Conservation (phyloP, 2,888 invertebrate genomes). For the Hermaeophaga mercurialis region DNA sequence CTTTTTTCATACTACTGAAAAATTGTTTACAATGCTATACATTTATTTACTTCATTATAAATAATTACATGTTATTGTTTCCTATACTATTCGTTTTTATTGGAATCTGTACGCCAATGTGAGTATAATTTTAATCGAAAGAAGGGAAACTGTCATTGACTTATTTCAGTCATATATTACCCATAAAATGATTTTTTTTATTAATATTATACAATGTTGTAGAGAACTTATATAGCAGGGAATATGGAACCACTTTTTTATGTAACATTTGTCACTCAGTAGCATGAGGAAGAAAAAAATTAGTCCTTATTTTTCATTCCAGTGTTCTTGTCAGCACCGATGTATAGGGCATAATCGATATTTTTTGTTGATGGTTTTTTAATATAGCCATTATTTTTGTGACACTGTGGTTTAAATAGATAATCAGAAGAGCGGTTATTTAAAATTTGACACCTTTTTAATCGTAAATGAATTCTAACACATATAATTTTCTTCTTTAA, state of each 20-base stretch:
- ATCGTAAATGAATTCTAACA: too few relatives aligned
- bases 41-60: too few relatives aligned
- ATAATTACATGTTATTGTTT: too few relatives aligned
- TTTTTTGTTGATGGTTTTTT: neutral
- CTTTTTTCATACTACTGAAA: too few relatives aligned
- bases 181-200: conserved; percentile 38
- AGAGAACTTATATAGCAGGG: conserved; percentile 40
- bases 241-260: conserved; percentile 39
- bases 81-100: too few relatives aligned
- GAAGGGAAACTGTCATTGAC: conserved; percentile 37
- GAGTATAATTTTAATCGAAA: neutral
- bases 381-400: neutral
- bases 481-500: too few relatives aligned
- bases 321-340: neutral
- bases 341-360: neutral
- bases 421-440: too few relatives aligned
- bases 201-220: conserved; percentile 38
- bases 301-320: neutral
- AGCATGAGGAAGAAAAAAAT: conserved; percentile 1
- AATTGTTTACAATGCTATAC: too few relatives aligned
- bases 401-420: neutral
- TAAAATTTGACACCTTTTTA: too few relatives aligned
- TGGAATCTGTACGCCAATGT: too few relatives aligned
- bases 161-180: conserved; percentile 41
- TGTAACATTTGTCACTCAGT: conserved; percentile 24